Evolutionary conservation across 2,113 vertebrate species (phyloP), one percentile per base, ranked within the genome.

Genomic region (Hipposideros armiger): DNA sequence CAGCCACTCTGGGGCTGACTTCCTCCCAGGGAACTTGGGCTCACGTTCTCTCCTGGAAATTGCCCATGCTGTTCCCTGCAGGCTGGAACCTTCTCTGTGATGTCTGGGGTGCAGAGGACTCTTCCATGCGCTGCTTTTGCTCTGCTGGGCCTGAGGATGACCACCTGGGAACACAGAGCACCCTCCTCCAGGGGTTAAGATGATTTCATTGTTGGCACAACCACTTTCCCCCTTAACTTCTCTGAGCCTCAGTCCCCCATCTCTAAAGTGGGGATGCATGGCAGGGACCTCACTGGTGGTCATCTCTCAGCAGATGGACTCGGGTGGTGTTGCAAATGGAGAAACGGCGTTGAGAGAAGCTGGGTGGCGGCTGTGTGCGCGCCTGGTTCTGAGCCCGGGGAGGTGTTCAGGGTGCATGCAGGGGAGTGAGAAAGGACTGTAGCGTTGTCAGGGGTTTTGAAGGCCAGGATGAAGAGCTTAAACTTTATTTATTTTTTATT

Each of bases 301-400:
- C 3, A 9, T 13, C 42, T 42, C 14, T 76, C 15, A 2, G 14
- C 45, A 2, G 3, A n/a, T 0, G 9, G 24, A 3, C 7, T 1
- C 4, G 24, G 30, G 30, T 19, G 1, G 67, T 0, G 0, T 2
- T 15, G 36, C 0, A 0, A 3, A 8, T 8, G 10, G 52, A 76
- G 60, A 81, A 11, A 9, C 2, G 11, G 40, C 11, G 0, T 2
- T 0, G 13, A 1, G 1, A 22, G 24, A 69, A 83, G 36, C n/a
- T 26, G 20, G 42, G 20, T 9, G 50, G 40, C 1, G 67, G 32
- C 11, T 1, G 1, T 3, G 8, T 16, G 73, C 8, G 64, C 81
- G 26, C 30, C 82, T 32, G 30, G 40, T 13, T 66, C 60, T 42
- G 72, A 66, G 80, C 9, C 15, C 26, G 2, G 10, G 2, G 4